Base-by-base conservation (phyloP, 2,888 invertebrate genomes). In the Xiphydria camelus region DNA sequence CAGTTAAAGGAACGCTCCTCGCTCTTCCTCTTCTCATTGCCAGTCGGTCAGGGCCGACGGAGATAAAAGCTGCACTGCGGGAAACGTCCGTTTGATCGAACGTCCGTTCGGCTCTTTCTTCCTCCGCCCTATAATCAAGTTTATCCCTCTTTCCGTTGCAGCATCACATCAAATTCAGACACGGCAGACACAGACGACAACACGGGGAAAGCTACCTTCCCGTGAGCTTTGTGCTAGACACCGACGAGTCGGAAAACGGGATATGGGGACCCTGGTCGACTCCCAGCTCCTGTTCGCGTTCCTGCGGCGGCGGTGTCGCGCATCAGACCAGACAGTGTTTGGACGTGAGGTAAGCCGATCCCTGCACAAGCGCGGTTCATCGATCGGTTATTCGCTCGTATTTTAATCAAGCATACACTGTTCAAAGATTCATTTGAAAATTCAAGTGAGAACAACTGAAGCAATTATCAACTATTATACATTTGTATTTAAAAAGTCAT, bases 281-380 rank as follows among this genome's bases (percentile, higher is more conserved):
- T 29, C 87, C 89, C 38, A 86, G 88, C 18, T 82, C 87, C 41
- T 98, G 97, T 77, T 94, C 94, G 3, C 81, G 94, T 52, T 84
- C 90, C 14, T 98, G 97, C 70, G 97, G 96, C 0, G 92, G 94
- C 9, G 97, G 97, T 40, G 94, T 96, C 15, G 86, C 92, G 51
- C 86, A 83, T 64, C 93, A 94, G 77, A 85, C 85, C 45, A 82
- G 95, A 63, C 84, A 84, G 72, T 94, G 94, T 75, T 77, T 82
- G 46, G 80, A 82, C 59, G 53, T 79, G 60, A 81, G 80, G 87
- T 87, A 72, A 78, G 78, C 66, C 51, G 35, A 37, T 39, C 35
- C 19, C 6, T 10, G n/a, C 6, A 12, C 4, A 19, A 26, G 32
- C n/a, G n/a, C n/a, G n/a, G n/a, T n/a, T n/a, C n/a, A n/a, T n/a